Evolutionary conservation across 2,797 vertebrate genomes (phyloP), one percentile per base, ranked within the genome.

Genomic region (Gymnodraco acuticeps): DNA sequence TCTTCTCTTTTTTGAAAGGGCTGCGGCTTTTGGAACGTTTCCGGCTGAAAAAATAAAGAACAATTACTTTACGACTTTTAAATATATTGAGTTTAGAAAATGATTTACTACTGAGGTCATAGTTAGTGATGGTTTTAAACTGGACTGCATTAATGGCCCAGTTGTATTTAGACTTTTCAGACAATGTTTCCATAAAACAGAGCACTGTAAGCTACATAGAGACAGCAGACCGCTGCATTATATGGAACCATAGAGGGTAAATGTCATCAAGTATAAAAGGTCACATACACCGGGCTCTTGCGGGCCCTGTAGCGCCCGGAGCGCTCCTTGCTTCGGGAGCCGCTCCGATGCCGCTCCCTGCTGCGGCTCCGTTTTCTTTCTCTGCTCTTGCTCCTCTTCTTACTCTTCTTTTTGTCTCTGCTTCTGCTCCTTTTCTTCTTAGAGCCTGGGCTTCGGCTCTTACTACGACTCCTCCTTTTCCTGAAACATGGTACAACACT

Each of bases 1-100:
- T 99, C 94, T 97, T 99, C 82, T 99, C 98, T 94, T 97, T 99
- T 90, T 96, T 99, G 88, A 97, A 95, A 13, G 98, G 98, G 88
- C 97, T 99, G 84, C 94, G 97, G 93, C 96, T 99, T 95, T 94
- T 96, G 80, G 98, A 97, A 41, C 96, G 96, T 72, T 96, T 96
- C 71, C 94, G 95, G 72, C 93, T 95, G 47, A 33, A 38, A 87
- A 85, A 1, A 27, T n/a, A 43, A 82, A 77, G 0, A n/a, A 43
- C 0, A 31, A 63, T 55, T 41, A 19, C 1, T 0, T 53, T 46
- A 51, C 1, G 6, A 38, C 33, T 38, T 38, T 38, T 38, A 38
- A 38, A 38, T 38, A 38, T 38, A 38, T 38, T 38, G 7, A 38
- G 27, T 27, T 27, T 27, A 27, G 7, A 38, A 6, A 38, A 20